phyloP scores from a whole-genome alignment of 2,888 invertebrate species.

The Parapristionchus giblindavisi region DNA sequence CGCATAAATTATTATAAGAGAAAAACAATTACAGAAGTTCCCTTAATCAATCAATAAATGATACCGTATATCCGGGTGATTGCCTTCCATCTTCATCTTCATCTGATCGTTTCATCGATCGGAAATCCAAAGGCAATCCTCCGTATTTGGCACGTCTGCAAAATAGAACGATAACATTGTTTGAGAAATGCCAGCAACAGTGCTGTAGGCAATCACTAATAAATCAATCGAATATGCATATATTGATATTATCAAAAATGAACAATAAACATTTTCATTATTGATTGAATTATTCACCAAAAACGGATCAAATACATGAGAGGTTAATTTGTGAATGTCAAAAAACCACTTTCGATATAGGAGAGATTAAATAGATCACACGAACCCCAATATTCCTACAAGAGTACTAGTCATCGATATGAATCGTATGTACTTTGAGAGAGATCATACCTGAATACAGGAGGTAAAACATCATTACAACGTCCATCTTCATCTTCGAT shows the following conservation, averaged over 20 bases:
- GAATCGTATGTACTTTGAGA: too few species aligned
- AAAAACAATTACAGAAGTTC: not conserved
- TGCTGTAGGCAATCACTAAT: not conserved
- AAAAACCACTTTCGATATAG: too few species aligned
- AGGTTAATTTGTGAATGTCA: too few species aligned
- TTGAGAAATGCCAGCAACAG: not conserved
- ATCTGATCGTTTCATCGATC: conserved; percentile 37
- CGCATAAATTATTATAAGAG: too few species aligned
- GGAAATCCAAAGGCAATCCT: conserved; percentile 53
- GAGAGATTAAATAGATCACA: too few species aligned
- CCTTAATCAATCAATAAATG: not conserved
- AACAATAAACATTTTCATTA: not conserved
- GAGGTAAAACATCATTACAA: conserved; percentile 31
- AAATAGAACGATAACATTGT: not conserved
- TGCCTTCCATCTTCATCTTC: conserved; percentile 40
- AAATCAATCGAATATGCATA: not conserved
- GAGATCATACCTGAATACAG: conserved; percentile 21
- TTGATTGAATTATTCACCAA: not conserved
- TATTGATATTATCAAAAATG: not conserved
- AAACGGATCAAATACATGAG: too few species aligned
- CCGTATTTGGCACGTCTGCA: conserved; percentile 50
- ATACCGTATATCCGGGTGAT: conserved; percentile 33
- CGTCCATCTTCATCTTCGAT: conserved; percentile 36
- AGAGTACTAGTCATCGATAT: too few species aligned
- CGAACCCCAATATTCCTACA: too few species aligned